These are phyloP conservation scores for Pantherophis vulpinus DNA, from an alignment of 2,797 vertebrate species.

Conservation along the genomic window DNA sequence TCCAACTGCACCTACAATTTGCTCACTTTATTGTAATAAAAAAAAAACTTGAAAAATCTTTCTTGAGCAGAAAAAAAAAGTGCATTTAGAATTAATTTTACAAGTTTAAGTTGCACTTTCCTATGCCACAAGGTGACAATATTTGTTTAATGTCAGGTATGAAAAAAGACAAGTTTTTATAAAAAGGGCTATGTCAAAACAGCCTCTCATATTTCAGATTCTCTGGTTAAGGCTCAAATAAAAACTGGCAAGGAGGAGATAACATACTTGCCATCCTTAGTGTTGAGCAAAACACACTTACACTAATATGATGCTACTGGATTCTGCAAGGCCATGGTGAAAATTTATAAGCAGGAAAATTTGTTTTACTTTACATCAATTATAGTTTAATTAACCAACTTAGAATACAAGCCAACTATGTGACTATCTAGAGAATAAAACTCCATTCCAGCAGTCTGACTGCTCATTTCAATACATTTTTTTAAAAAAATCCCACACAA, in stretches of 20 bases:
- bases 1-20: not conserved
- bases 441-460: constrained; percentile 33
- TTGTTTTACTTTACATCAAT: constrained; percentile 7
- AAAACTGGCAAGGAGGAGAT: not conserved
- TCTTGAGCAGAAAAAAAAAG: constrained; percentile 4
- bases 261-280: not conserved
- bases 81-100: not conserved
- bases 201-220: not conserved
- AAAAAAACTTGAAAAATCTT: not conserved
- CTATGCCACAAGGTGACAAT: not conserved
- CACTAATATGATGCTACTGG: not conserved
- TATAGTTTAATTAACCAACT: constrained; percentile 39
- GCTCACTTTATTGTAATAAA: not conserved
- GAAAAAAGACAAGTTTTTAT: not conserved
- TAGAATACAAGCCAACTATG: constrained; percentile 25
- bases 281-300: not conserved
- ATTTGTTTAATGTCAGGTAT: not conserved
- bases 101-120: not conserved
- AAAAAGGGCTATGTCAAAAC: not conserved
- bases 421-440: constrained; percentile 34
- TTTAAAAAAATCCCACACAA: constrained; percentile 40
- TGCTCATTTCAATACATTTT: not conserved
- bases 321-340: not conserved
- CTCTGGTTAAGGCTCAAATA: not conserved
- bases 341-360: not conserved